Percentiles rank a stretch among this genome's conserved stretches.
These are phyloP conservation scores for Hyles lineata DNA, from an alignment of 2,888 invertebrate species.

Conservation along the genomic window DNA sequence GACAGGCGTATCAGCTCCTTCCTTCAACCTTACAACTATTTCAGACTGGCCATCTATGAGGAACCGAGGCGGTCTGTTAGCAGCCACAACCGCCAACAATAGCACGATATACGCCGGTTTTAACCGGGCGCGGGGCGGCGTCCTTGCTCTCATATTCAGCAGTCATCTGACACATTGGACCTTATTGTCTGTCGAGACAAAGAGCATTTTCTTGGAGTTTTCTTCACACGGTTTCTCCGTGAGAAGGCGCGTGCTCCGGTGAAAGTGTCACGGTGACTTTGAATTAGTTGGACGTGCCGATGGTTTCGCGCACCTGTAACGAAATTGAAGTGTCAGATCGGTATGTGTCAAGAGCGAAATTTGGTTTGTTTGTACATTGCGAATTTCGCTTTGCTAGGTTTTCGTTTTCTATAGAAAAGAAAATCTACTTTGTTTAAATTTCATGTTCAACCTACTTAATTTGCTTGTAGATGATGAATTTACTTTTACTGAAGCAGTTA, in stretches of 20 bases:
- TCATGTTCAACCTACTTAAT: not conserved
- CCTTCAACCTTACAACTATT: conserved; percentile 95
- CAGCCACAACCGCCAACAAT: conserved; percentile 58
- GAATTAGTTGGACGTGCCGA: conserved; percentile 63
- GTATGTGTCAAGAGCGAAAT: conserved; percentile 49
- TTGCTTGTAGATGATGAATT: not conserved
- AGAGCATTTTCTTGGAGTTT: conserved; percentile 71
- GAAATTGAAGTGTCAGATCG: conserved; percentile 30
- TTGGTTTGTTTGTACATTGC: conserved; percentile 37
- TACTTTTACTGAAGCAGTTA: too few relatives aligned
- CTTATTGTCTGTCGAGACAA: conserved; percentile 57
- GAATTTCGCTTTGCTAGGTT: conserved; percentile 29
- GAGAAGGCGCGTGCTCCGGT: conserved; percentile 61
- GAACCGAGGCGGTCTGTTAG: conserved; percentile 94
- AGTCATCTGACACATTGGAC: conserved; percentile 71
- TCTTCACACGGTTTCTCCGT: conserved; percentile 79
- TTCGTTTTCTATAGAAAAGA: conserved; percentile 23
- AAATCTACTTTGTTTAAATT: not conserved
- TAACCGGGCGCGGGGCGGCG: conserved; percentile 74
- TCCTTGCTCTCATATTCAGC: conserved; percentile 61
- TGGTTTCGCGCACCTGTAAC: conserved; percentile 62
- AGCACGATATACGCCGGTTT: conserved; percentile 60
- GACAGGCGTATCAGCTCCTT: conserved; percentile 93
- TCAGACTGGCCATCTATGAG: conserved; percentile 95
- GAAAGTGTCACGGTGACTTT: conserved; percentile 72